Base-by-base conservation (phyloP, 2,113 vertebrate genomes). In the Vulpes lagopus region DNA sequence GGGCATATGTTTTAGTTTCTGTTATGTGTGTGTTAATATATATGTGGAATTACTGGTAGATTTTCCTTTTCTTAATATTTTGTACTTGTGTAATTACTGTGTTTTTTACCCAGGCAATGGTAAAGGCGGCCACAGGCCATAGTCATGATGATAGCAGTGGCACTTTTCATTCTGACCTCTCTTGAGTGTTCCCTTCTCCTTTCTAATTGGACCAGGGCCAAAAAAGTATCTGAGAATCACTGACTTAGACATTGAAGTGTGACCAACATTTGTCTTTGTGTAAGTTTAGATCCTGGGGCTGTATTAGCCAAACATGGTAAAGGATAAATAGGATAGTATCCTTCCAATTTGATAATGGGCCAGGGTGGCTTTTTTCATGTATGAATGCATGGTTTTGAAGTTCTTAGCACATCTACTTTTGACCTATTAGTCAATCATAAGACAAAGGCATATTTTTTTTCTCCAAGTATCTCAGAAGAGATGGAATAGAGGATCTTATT, bases 191-290 rank as follows among this genome's bases (percentile, higher is more conserved):
- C 57, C 20, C 74, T 38, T 83, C 35, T 74, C 67, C 84, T 93
- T 97, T 83, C 60, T 96, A 71, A 89, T 49, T 85, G 81, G 53
- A 65, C 49, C 64, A 85, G 83, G 23, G 55, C 81, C 74, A 84
- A 79, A 71, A 79, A 89, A 94, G 64, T 62, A 94, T 60, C 90
- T 94, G 91, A 94, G 76, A 96, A 93, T 59, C 74, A 62, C 65
- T 64, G 74, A 57, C 83, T 80, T 92, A 89, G 53, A 95, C 3
- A 10, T 79, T 83, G 83, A 60, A 82, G 25, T 79, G 60, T 51
- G 51, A 80, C 57, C 82, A 93, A 8, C 84, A 88, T 80, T 94
- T 93, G 60, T 86, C 43, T 94, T 96, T 82, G 25, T 92, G 23
- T 94, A 89, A 81, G 35, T 95, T 97, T 82, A 79, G 85, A 93